Conservation (phyloP, 2,113 vertebrate genomes). For the Cyanoderma ruficeps region DNA sequence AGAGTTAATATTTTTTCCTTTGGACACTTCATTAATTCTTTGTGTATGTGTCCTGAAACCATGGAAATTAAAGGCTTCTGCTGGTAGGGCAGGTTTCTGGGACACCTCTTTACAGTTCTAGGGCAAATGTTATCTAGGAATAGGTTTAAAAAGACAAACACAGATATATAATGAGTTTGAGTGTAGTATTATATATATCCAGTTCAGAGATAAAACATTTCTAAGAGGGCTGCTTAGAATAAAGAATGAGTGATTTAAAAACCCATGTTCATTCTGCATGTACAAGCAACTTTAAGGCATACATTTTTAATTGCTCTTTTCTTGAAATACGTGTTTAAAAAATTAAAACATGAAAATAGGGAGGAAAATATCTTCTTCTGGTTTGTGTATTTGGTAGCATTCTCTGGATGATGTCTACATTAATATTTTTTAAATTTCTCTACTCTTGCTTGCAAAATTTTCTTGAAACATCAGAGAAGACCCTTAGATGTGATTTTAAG, state of each 20-base stretch:
- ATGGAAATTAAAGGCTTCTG: background rate
- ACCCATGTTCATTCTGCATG: rapidly evolving
- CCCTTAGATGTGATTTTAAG: background rate
- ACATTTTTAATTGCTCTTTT: background rate
- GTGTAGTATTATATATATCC: background rate
- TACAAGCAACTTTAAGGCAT: background rate
- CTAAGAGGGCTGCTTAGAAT: background rate
- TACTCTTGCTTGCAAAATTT: background rate
- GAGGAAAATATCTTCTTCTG: background rate
- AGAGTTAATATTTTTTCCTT: background rate
- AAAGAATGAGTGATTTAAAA: background rate
- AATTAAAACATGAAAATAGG: background rate
- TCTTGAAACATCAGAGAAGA: background rate
- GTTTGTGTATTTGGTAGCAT: background rate
- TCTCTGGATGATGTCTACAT: background rate
- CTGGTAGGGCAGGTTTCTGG: background rate
- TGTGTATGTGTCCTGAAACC: background rate
- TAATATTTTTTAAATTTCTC: background rate
- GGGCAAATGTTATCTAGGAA: background rate
- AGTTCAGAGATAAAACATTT: background rate
- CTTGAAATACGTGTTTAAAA: background rate
- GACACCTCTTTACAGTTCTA: background rate
- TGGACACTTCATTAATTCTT: background rate
- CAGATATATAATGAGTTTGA: background rate
- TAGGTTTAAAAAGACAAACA: background rate